Conservation (phyloP, 2,888 invertebrate genomes). For the Pelosia muscerda region DNA sequence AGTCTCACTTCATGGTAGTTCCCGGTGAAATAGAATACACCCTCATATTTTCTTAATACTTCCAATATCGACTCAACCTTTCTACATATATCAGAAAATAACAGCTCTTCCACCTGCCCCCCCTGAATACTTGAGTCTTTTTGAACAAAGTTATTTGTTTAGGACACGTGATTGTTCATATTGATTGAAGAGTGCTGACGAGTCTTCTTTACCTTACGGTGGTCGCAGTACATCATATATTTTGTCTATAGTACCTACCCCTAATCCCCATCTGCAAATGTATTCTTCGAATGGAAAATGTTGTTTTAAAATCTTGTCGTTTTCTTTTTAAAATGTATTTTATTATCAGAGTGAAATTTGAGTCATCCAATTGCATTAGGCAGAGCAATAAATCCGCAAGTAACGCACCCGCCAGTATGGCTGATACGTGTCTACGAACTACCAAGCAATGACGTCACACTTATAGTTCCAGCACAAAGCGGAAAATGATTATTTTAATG, state of each 20-base stretch:
- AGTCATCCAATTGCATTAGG: conserved; percentile 35
- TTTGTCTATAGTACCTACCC: not conserved
- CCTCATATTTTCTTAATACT: too few relatives aligned
- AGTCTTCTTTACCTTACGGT: not conserved
- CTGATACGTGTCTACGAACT: conserved; percentile 22
- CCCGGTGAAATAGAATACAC: too few relatives aligned
- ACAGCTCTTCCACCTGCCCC: too few relatives aligned
- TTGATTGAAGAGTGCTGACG: not conserved
- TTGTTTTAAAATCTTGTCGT: not conserved
- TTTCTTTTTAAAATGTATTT: not conserved
- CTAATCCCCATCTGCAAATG: not conserved
- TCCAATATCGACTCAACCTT: too few relatives aligned
- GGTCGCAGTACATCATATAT: too few relatives aligned
- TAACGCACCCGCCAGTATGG: conserved; percentile 27
- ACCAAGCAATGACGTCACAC: conserved; percentile 35
- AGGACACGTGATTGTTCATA: not conserved
- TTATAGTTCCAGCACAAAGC: not conserved
- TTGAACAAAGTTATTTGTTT: not conserved
- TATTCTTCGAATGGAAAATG: not conserved
- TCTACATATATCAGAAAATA: too few relatives aligned
- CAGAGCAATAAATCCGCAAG: conserved; percentile 34
- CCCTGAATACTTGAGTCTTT: too few relatives aligned
- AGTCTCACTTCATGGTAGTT: too few relatives aligned
- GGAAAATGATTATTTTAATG: not conserved
- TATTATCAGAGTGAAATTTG: not conserved